Conservation (phyloP, 2,113 vertebrate species). For the Pavo muticus region DNA sequence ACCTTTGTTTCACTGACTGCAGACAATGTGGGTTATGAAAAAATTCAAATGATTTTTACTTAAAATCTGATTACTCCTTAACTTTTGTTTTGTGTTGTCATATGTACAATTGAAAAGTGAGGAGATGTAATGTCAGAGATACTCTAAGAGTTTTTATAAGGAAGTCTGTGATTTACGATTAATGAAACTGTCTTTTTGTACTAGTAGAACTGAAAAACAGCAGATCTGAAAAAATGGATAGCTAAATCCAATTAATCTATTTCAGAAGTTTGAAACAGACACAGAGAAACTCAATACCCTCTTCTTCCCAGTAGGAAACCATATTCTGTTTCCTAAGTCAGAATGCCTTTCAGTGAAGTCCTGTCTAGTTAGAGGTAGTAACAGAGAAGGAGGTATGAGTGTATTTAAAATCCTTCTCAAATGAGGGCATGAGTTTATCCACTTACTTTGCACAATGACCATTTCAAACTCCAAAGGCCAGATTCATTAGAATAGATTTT, state of each 20-base stretch:
- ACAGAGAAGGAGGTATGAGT: accelerated
- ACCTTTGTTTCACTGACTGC: not conserved
- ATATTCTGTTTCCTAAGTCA: accelerated
- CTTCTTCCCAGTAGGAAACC: not conserved
- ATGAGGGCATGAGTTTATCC: not conserved
- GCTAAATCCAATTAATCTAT: not conserved
- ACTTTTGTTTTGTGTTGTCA: not conserved
- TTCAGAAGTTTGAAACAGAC: not conserved
- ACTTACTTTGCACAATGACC: not conserved
- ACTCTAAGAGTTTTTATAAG: not conserved
- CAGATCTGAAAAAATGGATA: not conserved
- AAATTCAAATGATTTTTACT: not conserved
- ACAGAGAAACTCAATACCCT: not conserved
- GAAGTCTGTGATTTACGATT: not conserved
- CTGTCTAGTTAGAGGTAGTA: not conserved
- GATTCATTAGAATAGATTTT: not conserved
- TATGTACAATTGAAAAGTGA: not conserved
- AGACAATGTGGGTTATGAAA: not conserved
- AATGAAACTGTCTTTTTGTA: not conserved
- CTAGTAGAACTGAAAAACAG: not conserved
- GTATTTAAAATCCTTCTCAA: not conserved
- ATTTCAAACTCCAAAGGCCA: not conserved
- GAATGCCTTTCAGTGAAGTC: not conserved
- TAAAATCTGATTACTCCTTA: not conserved
- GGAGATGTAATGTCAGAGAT: not conserved